Base-by-base conservation (phyloP, 2,797 vertebrate species). In the Clangula hyemalis region DNA sequence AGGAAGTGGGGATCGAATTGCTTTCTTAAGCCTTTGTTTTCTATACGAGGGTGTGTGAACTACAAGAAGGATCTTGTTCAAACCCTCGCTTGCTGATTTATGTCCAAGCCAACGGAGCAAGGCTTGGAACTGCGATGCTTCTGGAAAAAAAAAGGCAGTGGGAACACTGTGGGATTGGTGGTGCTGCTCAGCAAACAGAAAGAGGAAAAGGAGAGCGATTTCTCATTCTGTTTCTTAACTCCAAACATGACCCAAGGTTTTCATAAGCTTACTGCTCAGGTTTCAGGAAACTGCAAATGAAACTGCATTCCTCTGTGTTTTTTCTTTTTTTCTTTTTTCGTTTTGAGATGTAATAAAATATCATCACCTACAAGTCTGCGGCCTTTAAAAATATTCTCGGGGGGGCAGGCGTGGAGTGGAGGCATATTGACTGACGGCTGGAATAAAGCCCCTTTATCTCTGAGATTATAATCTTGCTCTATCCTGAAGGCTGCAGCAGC, bases 241-340 rank as follows among this genome's bases (percentile, higher is more conserved):
- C 93, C 93, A 96, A 96, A 96, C 95, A 96, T 43, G 85, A 80
- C 96, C 86, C 84, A 73, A 72, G 91, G 94, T 91, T 96, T 95
- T 93, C 87, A 94, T 96, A 97, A 97, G 96, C 96, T 93, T 92
- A 94, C 94, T 92, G 92, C 96, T 97, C 94, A 54, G 90, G 93
- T 97, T 97, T 97, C 96, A 97, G 96, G 96, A 97, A 97, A 76
- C 94, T 94, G 96, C 93, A 92, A 95, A 95, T 96, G 96, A 94
- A 96, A 95, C 78, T 85, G 89, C 95, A 95, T 96, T 96, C 96
- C 96, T 96, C 54, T 20, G n/a, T 11, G 43, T 56, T 75, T 38
- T 36, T 58, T 47, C 18, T 7, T 18, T 51, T 57, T 39, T 60
- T 70, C n/a, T 19, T 58, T 54, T 60, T 66, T 91, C 32, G 74